phyloP scores from a whole-genome alignment of 2,797 vertebrate genomes.

The Darevskia mixta region DNA sequence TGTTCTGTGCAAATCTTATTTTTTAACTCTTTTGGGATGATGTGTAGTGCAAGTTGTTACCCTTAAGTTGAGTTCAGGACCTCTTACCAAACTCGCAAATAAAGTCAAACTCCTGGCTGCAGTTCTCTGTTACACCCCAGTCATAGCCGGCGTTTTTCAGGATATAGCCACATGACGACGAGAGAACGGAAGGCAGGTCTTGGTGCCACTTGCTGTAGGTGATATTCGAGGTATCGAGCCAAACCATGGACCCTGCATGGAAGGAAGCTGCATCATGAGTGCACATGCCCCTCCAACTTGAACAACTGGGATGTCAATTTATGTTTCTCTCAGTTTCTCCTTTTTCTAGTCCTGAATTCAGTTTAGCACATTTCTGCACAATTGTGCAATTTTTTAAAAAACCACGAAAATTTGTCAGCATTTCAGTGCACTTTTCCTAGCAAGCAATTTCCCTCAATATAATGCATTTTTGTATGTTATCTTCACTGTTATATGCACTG shows the following conservation, averaged over 20 bases:
- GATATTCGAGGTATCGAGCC: conserved; percentile 90
- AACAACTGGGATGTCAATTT: too few relatives aligned
- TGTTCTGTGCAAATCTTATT: not conserved
- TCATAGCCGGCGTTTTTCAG: conserved; percentile 82
- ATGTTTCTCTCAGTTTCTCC: too few relatives aligned
- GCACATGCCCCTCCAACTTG: conserved; percentile 14
- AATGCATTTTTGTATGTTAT: too few relatives aligned
- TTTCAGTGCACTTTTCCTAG: too few relatives aligned
- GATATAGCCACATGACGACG: conserved; percentile 83
- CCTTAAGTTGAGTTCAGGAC: not conserved
- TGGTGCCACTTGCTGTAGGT: conserved; percentile 88
- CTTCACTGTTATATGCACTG: too few relatives aligned
- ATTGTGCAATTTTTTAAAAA: too few relatives aligned
- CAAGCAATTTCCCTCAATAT: too few relatives aligned
- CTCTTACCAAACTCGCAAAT: conserved; percentile 91
- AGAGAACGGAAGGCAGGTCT: conserved; percentile 62
- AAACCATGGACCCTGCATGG: conserved; percentile 83
- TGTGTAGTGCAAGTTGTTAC: not conserved
- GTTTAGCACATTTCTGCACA: too few relatives aligned
- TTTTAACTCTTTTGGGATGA: not conserved
- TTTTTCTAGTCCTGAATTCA: too few relatives aligned
- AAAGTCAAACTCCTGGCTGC: conserved; percentile 87
- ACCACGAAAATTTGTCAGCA: too few relatives aligned
- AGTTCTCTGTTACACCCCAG: conserved; percentile 87
- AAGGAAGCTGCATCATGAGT: not conserved